A percentile compares a stretch with the other conserved stretches of the same genome.
phyloP scores from a whole-genome alignment of 23 tunicate species.

The Diplosoma virens region DNA sequence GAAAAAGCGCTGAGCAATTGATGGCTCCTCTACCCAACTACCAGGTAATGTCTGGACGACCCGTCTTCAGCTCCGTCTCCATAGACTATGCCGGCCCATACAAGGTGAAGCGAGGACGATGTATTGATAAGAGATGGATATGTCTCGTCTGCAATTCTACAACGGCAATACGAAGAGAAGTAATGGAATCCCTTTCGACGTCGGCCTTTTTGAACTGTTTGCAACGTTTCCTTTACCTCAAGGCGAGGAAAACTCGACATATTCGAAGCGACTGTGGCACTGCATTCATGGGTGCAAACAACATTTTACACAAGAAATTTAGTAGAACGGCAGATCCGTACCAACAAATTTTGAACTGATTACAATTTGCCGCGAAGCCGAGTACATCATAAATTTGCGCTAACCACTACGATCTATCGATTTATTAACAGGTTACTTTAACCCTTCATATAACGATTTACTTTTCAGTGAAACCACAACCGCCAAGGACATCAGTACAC shows the following conservation, averaged over 20 bases:
- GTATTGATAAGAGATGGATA: background rate
- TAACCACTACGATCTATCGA: no score
- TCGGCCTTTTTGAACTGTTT: background rate
- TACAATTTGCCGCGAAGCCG: no score
- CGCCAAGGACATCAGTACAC: no score
- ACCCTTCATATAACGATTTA: no score
- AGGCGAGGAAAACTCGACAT: background rate
- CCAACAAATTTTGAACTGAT: no score
- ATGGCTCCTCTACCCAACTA: constrained; percentile 11
- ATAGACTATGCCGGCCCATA: constrained; percentile 14
- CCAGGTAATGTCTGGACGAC: background rate
- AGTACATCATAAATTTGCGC: no score
- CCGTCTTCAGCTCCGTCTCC: background rate
- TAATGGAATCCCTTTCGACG: background rate
- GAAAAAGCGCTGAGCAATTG: background rate
- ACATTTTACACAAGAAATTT: no score
- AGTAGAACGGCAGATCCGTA: no score
- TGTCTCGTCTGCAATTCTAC: background rate
- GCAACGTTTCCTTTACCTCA: background rate
- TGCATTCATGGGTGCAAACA: no score
- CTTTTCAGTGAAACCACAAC: no score
- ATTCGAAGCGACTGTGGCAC: no score
- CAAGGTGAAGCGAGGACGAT: constrained; percentile 3
- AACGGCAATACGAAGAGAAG: background rate
- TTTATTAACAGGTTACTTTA: no score